phyloP scores from a whole-genome alignment of 2,888 invertebrate species.

The Pycnomerus fuliginosus region DNA sequence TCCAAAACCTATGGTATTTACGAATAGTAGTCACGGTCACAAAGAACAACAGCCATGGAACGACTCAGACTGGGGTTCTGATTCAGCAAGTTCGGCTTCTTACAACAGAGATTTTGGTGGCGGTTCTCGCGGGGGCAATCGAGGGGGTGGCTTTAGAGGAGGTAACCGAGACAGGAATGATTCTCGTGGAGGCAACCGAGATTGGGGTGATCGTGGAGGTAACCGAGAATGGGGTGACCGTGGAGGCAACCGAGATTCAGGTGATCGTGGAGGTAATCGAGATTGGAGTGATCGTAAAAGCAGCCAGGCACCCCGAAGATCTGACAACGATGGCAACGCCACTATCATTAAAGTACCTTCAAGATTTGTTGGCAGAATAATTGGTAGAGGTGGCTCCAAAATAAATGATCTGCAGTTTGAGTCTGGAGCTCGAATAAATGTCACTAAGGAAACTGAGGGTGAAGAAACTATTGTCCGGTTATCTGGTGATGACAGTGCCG shows the following conservation, averaged over 20 bases:
- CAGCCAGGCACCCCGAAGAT: constrained; percentile 2
- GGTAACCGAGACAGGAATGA: not conserved
- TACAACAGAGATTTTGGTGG: not conserved
- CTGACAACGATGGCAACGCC: constrained; percentile 20
- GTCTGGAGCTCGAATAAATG: constrained; percentile 71
- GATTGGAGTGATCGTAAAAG: no score
- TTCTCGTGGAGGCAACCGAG: not conserved
- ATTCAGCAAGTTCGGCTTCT: no score
- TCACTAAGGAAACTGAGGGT: constrained; percentile 44
- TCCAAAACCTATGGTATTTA: no score
- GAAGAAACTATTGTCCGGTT: constrained; percentile 43
- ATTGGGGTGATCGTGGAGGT: no score
- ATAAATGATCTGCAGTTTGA: constrained; percentile 77
- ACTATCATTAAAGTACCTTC: constrained; percentile 43
- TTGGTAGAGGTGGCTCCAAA: constrained; percentile 82
- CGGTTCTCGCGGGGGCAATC: not conserved
- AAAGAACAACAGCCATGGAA: no score
- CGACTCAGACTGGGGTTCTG: no score
- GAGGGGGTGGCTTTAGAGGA: not conserved
- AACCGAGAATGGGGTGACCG: no score
- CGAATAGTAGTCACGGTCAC: no score
- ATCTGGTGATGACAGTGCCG: constrained; percentile 46
- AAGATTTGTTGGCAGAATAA: constrained; percentile 57
- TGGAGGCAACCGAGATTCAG: no score
- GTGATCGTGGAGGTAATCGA: no score